Conservation (phyloP, 1,140 invertebrate genomes). For the Brachionus koreanus region DNA sequence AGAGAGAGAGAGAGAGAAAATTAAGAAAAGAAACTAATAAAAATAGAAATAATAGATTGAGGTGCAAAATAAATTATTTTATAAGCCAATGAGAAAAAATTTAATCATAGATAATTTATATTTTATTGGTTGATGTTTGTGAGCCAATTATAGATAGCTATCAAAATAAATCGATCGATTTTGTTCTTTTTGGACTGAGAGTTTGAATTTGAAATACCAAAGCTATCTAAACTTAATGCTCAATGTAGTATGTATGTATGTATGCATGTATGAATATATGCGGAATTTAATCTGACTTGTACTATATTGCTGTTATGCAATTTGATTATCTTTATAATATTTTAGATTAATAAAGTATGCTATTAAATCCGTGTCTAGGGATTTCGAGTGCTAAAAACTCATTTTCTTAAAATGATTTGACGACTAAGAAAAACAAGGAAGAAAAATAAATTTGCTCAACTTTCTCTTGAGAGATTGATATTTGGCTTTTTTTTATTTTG, state of each 20-base stretch:
- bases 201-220: neutral
- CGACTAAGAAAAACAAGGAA: neutral
- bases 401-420: slow-evolving; percentile 28
- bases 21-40: neutral
- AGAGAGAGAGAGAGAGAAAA: neutral
- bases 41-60: neutral
- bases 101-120: neutral
- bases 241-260: too few species aligned
- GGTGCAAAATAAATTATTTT: slow-evolving; percentile 2
- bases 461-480: neutral
- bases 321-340: neutral
- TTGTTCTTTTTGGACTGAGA: neutral
- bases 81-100: neutral
- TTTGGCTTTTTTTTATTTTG: neutral
- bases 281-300: neutral
- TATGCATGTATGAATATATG: neutral
- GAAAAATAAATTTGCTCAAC: neutral
- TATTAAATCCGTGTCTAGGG: neutral
- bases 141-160: neutral
- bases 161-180: neutral
- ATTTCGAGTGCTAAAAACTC: neutral
- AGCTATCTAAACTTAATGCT: neutral
- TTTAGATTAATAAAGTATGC: slow-evolving; percentile 10
- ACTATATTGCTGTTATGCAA: neutral
- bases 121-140: neutral